Evolutionary conservation across 2,888 invertebrate genomes (phyloP).

Genomic region (Scaptomyza flava): DNA sequence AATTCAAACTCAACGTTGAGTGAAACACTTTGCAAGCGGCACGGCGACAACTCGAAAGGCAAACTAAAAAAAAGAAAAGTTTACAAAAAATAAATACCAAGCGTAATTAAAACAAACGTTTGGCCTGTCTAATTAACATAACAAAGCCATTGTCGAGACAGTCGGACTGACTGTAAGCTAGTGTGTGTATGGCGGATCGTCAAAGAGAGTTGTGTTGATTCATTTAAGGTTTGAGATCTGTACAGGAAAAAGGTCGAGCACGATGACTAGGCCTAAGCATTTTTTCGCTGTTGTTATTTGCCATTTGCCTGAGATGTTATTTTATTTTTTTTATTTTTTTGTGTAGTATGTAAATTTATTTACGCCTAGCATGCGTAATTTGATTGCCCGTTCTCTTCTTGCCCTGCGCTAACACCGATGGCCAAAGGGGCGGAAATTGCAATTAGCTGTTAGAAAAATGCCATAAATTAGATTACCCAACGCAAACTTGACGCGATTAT

Average conservation of each 20-base stretch:
- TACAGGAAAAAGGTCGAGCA: slow-evolving; percentile 52
- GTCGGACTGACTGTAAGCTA: slow-evolving; percentile 13
- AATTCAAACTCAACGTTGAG: slow-evolving; percentile 40
- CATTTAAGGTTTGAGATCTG: slow-evolving; percentile 35
- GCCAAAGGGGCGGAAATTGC: slow-evolving; percentile 62
- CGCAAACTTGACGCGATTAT: slow-evolving; percentile 65
- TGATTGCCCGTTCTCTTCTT: slow-evolving; percentile 41
- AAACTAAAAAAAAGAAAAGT: background rate
- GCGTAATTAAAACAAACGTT: slow-evolving; percentile 79
- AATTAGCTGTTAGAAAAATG: slow-evolving; percentile 75
- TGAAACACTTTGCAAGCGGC: slow-evolving; percentile 62
- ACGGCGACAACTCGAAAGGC: slow-evolving; percentile 50
- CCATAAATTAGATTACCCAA: slow-evolving; percentile 77
- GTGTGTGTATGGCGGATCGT: background rate
- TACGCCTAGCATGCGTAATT: slow-evolving; percentile 72
- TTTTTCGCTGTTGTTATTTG: slow-evolving; percentile 41
- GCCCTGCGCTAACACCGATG: background rate
- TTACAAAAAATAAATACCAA: slow-evolving; percentile 16
- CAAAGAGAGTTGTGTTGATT: slow-evolving; percentile 34
- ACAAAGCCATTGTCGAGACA: slow-evolving; percentile 66
- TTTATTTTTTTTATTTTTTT: slow-evolving; percentile 7
- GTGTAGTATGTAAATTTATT: slow-evolving; percentile 57
- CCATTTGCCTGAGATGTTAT: slow-evolving; percentile 51
- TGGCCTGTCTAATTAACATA: slow-evolving; percentile 71
- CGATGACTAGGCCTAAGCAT: slow-evolving; percentile 41